Base-by-base conservation (phyloP, 2,113 vertebrate species). In the Phaethon lepturus region DNA sequence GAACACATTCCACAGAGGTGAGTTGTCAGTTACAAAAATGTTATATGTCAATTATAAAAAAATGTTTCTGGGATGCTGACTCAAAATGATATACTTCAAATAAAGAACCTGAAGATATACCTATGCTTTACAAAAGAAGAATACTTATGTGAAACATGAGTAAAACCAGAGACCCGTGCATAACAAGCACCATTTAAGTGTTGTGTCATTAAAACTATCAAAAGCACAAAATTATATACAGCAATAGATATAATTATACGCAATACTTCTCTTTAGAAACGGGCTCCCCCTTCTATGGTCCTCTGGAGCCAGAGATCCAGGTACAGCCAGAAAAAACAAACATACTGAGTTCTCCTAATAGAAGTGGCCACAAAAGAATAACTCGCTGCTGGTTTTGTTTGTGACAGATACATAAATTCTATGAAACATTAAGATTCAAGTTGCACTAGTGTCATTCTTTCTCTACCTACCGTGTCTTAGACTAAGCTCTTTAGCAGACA, bases 281-380 rank as follows among this genome's bases (percentile, higher is more conserved):
- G 23, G 19, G 16, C 6, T 67, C 16, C 40, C 59, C 17, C 52
- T 85, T 76, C 62, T 53, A 13, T 6, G 20, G 42, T 47, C 35
- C 81, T 93, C 77, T 88, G 66, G 66, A 90, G n/a, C 20, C 62
- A 88, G 50, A 87, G 44, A 60, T 59, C 11, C 56, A 75, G 40
- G 52, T 88, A 86, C 9, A 79, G 78, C 90, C 93, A 94, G 84
- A 69, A 90, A 90, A 96, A 91, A 85, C 52, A 95, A 91, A 88
- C 53, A 59, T 22, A 47, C 25, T 55, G 38, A 71, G 50, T 78
- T 90, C 52, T 91, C 47, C 82, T 63, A 84, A 91, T 23, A 64
- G 58, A 82, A 92, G 8, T 7, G 9, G 58, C 53, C 84, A 93
- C 62, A 67, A 92, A 94, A 82, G 33, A 72, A 75, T 84, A 87